Base-by-base conservation (phyloP, 2,888 invertebrate species). In the Caenorhabditis angaria region DNA sequence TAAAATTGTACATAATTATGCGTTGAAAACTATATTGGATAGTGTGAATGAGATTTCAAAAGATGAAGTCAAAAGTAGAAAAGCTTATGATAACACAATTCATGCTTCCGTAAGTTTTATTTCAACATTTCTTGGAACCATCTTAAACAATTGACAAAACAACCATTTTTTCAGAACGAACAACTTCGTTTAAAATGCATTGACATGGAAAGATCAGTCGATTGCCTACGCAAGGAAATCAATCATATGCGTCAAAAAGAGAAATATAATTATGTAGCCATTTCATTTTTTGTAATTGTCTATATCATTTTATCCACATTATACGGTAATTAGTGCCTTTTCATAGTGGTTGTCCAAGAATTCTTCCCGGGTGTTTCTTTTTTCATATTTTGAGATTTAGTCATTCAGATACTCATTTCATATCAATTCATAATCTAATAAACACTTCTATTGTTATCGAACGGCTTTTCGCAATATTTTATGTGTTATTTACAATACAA, bases 11-110 rank as follows among this genome's bases (percentile, higher is more conserved):
- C 51, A 56, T 5, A 71, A 71, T 48, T 71, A 63, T 41, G 18
- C 66, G 0, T 53, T 71, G 41, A 71, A 71, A 25, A 64, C 24
- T n/a, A 57, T 71, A 27, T 50, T 71, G 53, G 71, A 71, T 41
- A 71, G 71, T 41, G 55, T 71, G n/a, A 66, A 66, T 41, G 71
- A 71, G 32, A 22, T 71, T 3, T 66, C 71, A 22, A 63, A 61
- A 29, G 66, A 66, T 8, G 71, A 71, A 20, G 71, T 66, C 25
- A 47, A 66, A 41, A 53, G 56, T 3, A 55, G 71, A 25, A 66
- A 53, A 22, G 71, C 71, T 0, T 71, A 59, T 41, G 71, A 71
- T 28, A 71, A 63, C n/a, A 71, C 66, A 20, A 55, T 71, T 0
- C 53, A 59, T 24, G 51, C 63, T 27, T 66, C 66, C 56, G 70